phyloP scores from a whole-genome alignment of 2,888 invertebrate genomes.

The Choristoneura rosaceana region DNA sequence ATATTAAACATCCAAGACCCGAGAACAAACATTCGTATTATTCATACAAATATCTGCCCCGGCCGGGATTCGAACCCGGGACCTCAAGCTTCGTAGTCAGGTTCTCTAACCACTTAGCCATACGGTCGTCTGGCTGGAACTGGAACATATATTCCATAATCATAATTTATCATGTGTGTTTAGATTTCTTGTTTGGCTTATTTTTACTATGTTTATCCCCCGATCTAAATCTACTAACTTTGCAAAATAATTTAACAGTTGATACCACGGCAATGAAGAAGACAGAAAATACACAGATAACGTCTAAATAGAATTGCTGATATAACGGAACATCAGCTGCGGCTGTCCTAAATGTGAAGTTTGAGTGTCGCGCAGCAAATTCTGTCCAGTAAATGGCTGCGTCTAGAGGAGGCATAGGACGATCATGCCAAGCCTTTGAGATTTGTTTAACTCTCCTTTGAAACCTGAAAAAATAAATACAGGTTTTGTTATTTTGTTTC shows the following conservation, averaged over 20 bases:
- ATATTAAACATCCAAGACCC: no score
- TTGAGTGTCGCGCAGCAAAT: slow-evolving; percentile 84
- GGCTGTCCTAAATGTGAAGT: slow-evolving; percentile 76
- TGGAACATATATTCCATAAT: no score
- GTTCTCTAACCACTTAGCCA: no score
- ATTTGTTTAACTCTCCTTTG: slow-evolving; percentile 73
- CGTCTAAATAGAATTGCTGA: slow-evolving; percentile 77
- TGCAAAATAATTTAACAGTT: background rate
- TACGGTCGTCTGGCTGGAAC: no score
- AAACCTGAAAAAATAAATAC: slow-evolving; percentile 67
- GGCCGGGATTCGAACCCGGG: no score
- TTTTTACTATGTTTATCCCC: slow-evolving; percentile 44
- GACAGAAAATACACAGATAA: slow-evolving; percentile 13
- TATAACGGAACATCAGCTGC: slow-evolving; percentile 84
- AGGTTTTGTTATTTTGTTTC: background rate
- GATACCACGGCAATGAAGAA: background rate
- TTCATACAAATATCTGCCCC: no score
- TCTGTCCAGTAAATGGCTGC: slow-evolving; percentile 88
- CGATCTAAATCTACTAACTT: slow-evolving; percentile 26
- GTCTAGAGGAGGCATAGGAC: slow-evolving; percentile 85
- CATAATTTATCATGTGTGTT: slow-evolving; percentile 45
- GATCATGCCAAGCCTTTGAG: slow-evolving; percentile 85
- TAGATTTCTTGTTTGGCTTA: slow-evolving; percentile 51
- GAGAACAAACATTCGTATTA: no score
- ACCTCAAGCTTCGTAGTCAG: no score